Base-by-base conservation (phyloP, 2,797 vertebrate species). In the Lepus townsendii region DNA sequence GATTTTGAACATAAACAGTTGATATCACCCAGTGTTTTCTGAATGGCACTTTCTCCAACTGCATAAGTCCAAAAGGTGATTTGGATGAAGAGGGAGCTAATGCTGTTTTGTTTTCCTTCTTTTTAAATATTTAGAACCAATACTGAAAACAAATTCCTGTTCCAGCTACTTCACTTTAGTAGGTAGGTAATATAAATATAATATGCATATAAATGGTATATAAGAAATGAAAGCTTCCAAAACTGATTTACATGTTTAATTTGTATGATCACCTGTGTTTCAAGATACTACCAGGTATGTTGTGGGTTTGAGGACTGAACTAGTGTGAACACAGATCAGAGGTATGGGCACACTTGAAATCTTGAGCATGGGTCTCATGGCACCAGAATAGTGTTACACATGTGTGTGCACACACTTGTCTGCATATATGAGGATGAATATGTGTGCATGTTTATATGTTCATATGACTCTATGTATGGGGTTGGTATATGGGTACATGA, bases 131-230 rank as follows among this genome's bases (percentile, higher is more conserved):
- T 80, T 95, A 90, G 73, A 95, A 95, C 86, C 20, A 96, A 91
- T 80, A 65, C 92, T 95, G 91, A 73, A 94, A 95, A 92, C 71
- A 83, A 97, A 97, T 96, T 90, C 93, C 80, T 95, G 86, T 62
- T 77, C 86, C 91, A 93, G 71, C 93, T 1, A 6, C 91, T 96
- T 95, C 77, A 38, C 75, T 82, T 77, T 42, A 16, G 30, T 73
- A 84, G 35, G 20, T 89, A 84, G 42, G 42, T 47, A 47, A 47
- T 47, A 47, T 47, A 47, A 47, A 47, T 47, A 47, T 47, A 47
- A 73, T 84, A 83, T 38, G 38, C 35, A 82, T 73, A 65, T 60
- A 92, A 92, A 30, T n/a, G 35, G 17, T 65, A 83, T 62, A 30
- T 88, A 88, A 92, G 32, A 77, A 65, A 47, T 71, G n/a, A 84